Conservation (phyloP, 2,888 invertebrate genomes). For the Philereme vetulata region DNA sequence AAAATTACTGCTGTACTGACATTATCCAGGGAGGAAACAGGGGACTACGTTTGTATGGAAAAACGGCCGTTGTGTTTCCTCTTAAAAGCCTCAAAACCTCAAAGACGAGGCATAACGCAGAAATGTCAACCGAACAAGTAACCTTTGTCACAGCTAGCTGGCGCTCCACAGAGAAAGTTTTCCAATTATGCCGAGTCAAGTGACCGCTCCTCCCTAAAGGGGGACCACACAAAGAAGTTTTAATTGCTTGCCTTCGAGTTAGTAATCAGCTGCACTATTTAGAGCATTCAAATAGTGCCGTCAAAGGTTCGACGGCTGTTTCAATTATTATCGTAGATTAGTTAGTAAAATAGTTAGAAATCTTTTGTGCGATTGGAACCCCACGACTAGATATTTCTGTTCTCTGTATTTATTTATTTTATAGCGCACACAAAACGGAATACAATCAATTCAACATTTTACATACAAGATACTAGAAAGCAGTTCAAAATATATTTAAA, state of each 20-base stretch:
- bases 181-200: conserved; percentile 75
- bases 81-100: conserved; percentile 29
- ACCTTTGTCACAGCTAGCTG: conserved; percentile 38
- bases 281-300: conserved; percentile 53
- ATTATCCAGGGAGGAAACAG: no score
- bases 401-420: no score
- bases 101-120: conserved; percentile 32
- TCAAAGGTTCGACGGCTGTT: conserved; percentile 38
- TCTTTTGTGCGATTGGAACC: no score
- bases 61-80: no score
- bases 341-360: no score
- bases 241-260: conserved; percentile 78
- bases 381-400: no score
- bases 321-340: conserved; percentile 14
- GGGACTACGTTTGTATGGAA: no score
- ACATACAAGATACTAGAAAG: no score
- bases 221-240: conserved; percentile 78
- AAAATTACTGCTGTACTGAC: no score
- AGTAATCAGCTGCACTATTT: conserved; percentile 75
- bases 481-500: no score
- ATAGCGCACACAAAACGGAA: no score
- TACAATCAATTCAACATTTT: no score
- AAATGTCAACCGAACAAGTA: conserved; percentile 37
- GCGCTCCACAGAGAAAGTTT: conserved; percentile 42
- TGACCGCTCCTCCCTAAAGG: conserved; percentile 57